Percentiles rank a stretch among this genome's conserved stretches.
Conservation (phyloP, 2,113 vertebrate genomes). For the Patagioenas fasciata region DNA sequence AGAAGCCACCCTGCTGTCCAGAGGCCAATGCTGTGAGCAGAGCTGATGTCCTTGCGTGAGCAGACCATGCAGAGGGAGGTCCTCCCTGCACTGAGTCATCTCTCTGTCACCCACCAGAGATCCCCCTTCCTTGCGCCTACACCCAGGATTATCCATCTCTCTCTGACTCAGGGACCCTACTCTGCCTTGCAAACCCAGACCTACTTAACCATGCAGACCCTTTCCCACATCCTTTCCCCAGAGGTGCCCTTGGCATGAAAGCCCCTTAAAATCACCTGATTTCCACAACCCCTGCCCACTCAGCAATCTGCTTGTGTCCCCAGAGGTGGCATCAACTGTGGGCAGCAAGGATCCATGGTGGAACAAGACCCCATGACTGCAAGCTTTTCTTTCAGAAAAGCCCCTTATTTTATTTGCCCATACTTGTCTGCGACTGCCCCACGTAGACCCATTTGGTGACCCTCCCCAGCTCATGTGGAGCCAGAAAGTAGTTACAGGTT, state of each 20-base stretch:
- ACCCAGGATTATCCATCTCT: not conserved
- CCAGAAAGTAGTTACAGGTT: not conserved
- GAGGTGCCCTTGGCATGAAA: not conserved
- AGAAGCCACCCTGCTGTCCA: not conserved
- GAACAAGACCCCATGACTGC: rapidly evolving
- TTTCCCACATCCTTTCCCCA: not conserved
- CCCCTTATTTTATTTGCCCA: not conserved
- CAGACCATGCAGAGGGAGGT: not conserved
- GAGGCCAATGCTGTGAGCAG: not conserved
- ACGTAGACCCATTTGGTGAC: rapidly evolving
- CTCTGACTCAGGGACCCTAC: not conserved
- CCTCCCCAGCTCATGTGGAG: rapidly evolving
- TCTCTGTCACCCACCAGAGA: not conserved
- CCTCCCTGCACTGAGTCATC: not conserved
- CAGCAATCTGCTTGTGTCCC: not conserved
- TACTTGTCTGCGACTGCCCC: not conserved
- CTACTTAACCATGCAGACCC: not conserved
- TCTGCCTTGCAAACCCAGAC: not conserved
- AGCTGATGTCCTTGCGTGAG: not conserved
- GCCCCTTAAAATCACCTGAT: not conserved
- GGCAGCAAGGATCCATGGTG: rapidly evolving
- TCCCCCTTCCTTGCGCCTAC: not conserved
- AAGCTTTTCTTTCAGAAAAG: not conserved
- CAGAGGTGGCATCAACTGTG: rapidly evolving
- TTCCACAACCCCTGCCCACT: not conserved